Conservation (phyloP, 2,888 invertebrate species). For the Magallana nippona region DNA sequence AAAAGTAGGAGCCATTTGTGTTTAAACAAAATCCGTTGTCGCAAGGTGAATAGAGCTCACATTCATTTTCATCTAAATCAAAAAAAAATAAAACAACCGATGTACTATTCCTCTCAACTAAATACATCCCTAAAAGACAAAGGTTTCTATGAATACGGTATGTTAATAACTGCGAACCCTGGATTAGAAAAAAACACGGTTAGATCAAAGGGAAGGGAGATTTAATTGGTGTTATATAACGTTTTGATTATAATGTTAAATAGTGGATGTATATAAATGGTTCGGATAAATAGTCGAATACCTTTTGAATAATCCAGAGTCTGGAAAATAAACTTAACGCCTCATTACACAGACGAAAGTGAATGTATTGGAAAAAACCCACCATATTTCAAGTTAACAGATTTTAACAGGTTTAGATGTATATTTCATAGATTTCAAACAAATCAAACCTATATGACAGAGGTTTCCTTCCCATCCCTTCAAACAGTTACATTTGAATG, state of each 20-base stretch:
- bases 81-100: not conserved
- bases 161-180: constrained; percentile 8
- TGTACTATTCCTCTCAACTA: not conserved
- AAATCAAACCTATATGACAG: constrained; percentile 29
- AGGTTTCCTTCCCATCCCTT: constrained; percentile 28
- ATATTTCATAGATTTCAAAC: not conserved
- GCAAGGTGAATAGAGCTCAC: constrained; percentile 53
- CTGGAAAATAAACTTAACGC: constrained; percentile 19
- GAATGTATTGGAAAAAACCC: not conserved
- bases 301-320: not conserved
- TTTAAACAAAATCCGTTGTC: constrained; percentile 59
- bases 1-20: constrained; percentile 58
- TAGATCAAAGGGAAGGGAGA: not conserved
- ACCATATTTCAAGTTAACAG: no score
- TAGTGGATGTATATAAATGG: not conserved
- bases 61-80: constrained; percentile 54
- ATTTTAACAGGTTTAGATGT: no score
- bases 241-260: not conserved
- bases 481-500: constrained; percentile 4
- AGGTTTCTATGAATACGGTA: not conserved
- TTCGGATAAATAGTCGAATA: not conserved
- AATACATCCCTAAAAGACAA: not conserved
- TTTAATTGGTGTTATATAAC: not conserved
- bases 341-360: not conserved
- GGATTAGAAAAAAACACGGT: not conserved